Evolutionary conservation across 64 coral and sea anemone species (phyloP).

Genomic region (Hydrozoanthus tunicans): DNA sequence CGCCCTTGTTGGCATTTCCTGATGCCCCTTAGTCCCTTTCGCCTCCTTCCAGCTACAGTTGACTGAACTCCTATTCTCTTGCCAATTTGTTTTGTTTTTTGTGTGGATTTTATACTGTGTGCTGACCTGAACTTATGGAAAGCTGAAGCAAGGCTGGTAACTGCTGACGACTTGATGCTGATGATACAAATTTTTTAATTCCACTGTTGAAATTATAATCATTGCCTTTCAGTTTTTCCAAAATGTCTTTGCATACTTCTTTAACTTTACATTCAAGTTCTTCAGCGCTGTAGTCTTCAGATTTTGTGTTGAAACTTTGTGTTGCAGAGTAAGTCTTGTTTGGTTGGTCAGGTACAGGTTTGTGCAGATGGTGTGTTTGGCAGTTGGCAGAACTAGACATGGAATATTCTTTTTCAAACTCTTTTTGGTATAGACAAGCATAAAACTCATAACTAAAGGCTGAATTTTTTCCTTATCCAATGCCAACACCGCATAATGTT

Average conservation of each 20-base stretch:
- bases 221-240: constrained; percentile 20
- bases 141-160: background rate
- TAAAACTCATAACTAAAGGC: constrained; percentile 28
- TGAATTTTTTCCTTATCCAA: constrained; percentile 21
- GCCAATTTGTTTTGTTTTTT: constrained; percentile 15
- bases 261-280: constrained; percentile 25
- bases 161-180: background rate
- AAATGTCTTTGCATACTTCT: constrained; percentile 38
- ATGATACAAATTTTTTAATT: constrained; percentile 1
- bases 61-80: constrained; percentile 36
- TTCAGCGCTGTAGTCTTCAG: background rate
- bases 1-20: constrained; percentile 36
- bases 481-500: constrained; percentile 40
- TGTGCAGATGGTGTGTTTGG: constrained; percentile 19
- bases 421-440: constrained; percentile 37
- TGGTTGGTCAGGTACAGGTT: constrained; percentile 8
- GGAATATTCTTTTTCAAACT: constrained; percentile 7
- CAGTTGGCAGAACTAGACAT: constrained; percentile 9
- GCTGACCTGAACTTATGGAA: background rate
- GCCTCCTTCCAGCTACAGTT: constrained; percentile 25
- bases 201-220: constrained; percentile 8
- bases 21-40: constrained; percentile 32
- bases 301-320: constrained; percentile 7
- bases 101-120: background rate
- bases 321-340: background rate